Evolutionary conservation across 1,140 invertebrate species (phyloP).

Genomic region (Caenorhabditis remanei): DNA sequence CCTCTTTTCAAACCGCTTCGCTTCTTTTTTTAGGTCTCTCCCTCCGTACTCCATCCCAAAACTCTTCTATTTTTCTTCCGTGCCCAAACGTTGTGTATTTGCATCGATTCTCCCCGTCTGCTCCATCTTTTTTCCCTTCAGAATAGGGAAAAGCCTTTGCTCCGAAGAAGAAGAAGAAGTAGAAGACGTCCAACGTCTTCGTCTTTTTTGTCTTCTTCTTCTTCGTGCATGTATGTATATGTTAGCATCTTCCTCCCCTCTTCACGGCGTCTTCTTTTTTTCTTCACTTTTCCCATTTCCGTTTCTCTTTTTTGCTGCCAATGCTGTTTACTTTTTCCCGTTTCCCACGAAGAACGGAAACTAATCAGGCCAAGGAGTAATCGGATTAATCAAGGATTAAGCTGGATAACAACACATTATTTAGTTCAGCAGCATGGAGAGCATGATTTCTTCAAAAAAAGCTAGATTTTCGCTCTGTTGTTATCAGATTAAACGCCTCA

Average conservation of each 20-base stretch:
- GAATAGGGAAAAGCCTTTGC: no score
- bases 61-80: not conserved
- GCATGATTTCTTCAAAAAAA: no score
- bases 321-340: not conserved
- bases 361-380: not conserved
- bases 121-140: not conserved
- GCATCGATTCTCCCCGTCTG: no score
- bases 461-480: no score
- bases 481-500: no score
- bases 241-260: not conserved
- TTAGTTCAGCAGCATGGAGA: not conserved
- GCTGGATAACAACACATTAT: not conserved
- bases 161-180: no score
- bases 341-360: conserved; percentile 9
- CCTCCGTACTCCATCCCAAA: not conserved
- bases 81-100: no score
- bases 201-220: not conserved
- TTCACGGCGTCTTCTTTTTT: not conserved
- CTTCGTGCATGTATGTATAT: not conserved
- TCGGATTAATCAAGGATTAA: not conserved
- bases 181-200: conserved; percentile 1
- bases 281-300: conserved; percentile 16
- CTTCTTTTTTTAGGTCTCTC: not conserved
- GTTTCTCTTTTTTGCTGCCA: not conserved
- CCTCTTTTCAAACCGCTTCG: not conserved